These are phyloP conservation scores for Engystomops pustulosus DNA, from an alignment of 2,113 vertebrate species.

Conservation along the genomic window DNA sequence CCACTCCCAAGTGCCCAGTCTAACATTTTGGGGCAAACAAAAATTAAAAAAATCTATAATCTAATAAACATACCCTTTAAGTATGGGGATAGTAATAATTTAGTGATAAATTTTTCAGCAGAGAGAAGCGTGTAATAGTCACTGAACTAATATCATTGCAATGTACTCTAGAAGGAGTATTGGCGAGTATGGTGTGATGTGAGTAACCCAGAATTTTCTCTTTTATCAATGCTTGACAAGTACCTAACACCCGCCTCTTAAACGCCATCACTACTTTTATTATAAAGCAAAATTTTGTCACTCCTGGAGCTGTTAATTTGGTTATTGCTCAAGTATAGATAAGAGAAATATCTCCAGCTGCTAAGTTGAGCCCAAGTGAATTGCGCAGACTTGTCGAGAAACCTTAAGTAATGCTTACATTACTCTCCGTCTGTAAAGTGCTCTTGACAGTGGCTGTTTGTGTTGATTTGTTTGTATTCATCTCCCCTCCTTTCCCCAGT, in stretches of 20 bases:
- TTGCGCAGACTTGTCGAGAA: conserved; percentile 71
- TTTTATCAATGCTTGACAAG: neutral
- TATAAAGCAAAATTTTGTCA: neutral
- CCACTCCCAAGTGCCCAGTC: too few relatives aligned
- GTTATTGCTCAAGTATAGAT: conserved; percentile 8
- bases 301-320: conserved; percentile 17
- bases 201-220: neutral
- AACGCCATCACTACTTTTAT: neutral
- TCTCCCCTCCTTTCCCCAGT: conserved; percentile 73
- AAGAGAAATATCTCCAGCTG: neutral
- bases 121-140: neutral
- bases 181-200: neutral
- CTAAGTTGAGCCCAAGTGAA: conserved; percentile 31
- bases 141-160: neutral
- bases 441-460: conserved; percentile 82
- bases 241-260: neutral
- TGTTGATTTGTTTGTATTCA: conserved; percentile 86
- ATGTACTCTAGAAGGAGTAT: neutral
- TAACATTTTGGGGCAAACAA: too few relatives aligned
- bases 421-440: conserved; percentile 79
- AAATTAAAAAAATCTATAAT: too few relatives aligned
- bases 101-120: neutral
- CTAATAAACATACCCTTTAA: too few relatives aligned
- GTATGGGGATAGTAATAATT: too few relatives aligned
- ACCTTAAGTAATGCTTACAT: conserved; percentile 80